These are phyloP conservation scores for Procambarus virginalis DNA, from an alignment of 1,140 invertebrate species.

Conservation along the genomic window DNA sequence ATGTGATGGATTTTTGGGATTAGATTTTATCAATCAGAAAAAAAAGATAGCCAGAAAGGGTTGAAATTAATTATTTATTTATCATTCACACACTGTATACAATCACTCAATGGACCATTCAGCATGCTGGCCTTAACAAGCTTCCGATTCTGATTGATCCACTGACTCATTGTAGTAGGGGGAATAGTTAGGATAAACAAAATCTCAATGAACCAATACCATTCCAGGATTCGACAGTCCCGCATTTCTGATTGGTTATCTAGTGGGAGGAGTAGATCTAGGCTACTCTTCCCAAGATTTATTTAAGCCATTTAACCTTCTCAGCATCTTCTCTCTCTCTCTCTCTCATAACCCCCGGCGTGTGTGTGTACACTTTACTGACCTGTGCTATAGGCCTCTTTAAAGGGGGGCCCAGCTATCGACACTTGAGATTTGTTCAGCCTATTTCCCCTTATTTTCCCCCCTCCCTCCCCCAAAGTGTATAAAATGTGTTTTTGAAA, in stretches of 20 bases:
- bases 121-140: background rate
- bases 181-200: slow-evolving; percentile 43
- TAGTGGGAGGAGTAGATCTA: slow-evolving; percentile 6
- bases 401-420: background rate
- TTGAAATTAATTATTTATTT: slow-evolving; percentile 55
- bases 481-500: slow-evolving; percentile 64
- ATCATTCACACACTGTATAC: slow-evolving; percentile 36
- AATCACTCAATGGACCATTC: slow-evolving; percentile 37
- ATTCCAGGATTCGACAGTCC: slow-evolving; percentile 40
- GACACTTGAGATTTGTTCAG: slow-evolving; percentile 45
- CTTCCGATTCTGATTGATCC: slow-evolving; percentile 6
- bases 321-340: background rate
- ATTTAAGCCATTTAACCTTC: background rate
- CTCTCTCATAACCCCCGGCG: slow-evolving; percentile 3
- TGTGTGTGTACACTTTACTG: slow-evolving; percentile 11
- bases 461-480: slow-evolving; percentile 27
- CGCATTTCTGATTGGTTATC: slow-evolving; percentile 3
- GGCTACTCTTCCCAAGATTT: background rate
- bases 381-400: background rate
- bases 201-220: slow-evolving; percentile 24
- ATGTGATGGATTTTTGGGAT: slow-evolving; percentile 15
- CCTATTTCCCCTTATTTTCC: slow-evolving; percentile 44
- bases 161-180: slow-evolving; percentile 17
- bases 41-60: slow-evolving; percentile 28
- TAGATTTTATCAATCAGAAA: slow-evolving; percentile 33